Evolutionary conservation across 2,888 invertebrate genomes (phyloP), one percentile per base, ranked within the genome.

Genomic region (Metopia argyrocephala): DNA sequence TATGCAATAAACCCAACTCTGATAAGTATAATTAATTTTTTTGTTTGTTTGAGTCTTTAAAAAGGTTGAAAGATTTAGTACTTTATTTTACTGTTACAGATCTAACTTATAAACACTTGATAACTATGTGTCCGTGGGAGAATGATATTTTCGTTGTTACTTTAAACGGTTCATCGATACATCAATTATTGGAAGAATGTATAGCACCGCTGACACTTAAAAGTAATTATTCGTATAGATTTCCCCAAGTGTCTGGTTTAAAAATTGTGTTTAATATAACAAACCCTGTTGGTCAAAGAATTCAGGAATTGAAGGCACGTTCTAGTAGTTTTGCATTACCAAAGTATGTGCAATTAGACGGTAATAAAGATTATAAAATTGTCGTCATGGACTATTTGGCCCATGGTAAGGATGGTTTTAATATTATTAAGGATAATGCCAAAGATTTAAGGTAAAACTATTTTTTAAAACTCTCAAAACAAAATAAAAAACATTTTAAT

Each of bases 81-180:
- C n/a, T n/a, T n/a, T n/a, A 50, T 28, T 15, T n/a, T n/a, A n/a
- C n/a, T n/a, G 9, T 38, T 38, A 15, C 38, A 95, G 95, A 93
- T 2, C 92, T 95, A 18, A 95, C 94, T 1, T 94, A 93, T 31
- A 94, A 93, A 75, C 94, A 94, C 71, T 86, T 96, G 3, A 89
- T 94, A 5, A 93, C 93, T 85, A 92, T 94, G 15, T 91, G 94
- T 82, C 96, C 97, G 0, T 97, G 96, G 88, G 93, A 93, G 85
- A 96, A 96, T 90, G 93, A 92, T 69, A 91, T 96, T 76, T 94
- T 95, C 85, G 91, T 94, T n/a, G 92, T 95, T 64, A 94, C 94
- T 81, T 87, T 97, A 66, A 90, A 91, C 66, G 97, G 97, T 0
- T 89, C 91, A 69, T 89, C 93, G 85, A 87, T 97, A 9, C 87